phyloP scores from a whole-genome alignment of 1,140 invertebrate species.

The Melipona quadrifasciata region DNA sequence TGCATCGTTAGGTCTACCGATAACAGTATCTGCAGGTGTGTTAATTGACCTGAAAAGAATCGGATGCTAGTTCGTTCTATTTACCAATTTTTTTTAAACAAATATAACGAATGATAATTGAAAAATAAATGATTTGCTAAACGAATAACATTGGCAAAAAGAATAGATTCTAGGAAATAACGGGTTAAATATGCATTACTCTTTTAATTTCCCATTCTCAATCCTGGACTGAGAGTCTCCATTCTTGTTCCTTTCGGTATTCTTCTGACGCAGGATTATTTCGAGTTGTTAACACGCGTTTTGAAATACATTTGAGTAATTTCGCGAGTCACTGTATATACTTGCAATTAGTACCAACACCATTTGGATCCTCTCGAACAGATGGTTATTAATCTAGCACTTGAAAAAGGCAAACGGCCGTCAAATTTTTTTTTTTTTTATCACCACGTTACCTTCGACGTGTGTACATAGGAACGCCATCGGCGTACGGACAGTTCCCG shows the following conservation, averaged over 20 bases:
- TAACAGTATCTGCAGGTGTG: not conserved
- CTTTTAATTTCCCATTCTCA: no score
- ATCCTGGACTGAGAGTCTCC: no score
- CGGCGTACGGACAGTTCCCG: constrained; percentile 42
- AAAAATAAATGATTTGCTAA: no score
- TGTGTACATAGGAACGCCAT: constrained; percentile 41
- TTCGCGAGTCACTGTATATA: not conserved
- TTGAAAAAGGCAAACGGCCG: not conserved
- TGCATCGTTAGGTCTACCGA: not conserved
- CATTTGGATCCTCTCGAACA: not conserved
- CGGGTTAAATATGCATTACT: no score
- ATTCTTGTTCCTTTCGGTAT: no score
- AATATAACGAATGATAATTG: no score
- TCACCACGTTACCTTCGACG: not conserved
- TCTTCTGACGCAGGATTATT: not conserved
- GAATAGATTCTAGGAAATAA: no score
- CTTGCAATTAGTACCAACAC: not conserved
- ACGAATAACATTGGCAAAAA: no score
- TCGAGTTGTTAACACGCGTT: not conserved
- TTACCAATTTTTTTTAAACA: no score
- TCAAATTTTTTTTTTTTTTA: not conserved
- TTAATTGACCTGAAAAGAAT: not conserved
- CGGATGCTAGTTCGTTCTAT: not conserved
- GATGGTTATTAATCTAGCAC: not conserved
- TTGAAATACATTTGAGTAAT: not conserved